A percentile compares a stretch with the other conserved stretches of the same genome.
Evolutionary conservation across 2,113 vertebrate species (phyloP).

Genomic region (Pachypanchax playfairii): DNA sequence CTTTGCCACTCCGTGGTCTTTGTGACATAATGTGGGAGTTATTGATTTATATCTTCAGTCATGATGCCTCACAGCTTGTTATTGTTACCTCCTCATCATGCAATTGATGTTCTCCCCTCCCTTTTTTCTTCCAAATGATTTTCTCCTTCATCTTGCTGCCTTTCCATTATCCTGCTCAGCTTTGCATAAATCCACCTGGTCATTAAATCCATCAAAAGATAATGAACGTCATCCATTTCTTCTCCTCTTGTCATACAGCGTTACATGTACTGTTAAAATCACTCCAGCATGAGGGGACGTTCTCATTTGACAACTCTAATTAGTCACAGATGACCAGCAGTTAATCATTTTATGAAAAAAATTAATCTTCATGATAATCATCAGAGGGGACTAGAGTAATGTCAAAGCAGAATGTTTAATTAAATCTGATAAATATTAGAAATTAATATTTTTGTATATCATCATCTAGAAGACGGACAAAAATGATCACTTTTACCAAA

Average conservation of each 20-base stretch:
- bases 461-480: no score
- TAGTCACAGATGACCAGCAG: neutral
- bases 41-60: constrained; percentile 82
- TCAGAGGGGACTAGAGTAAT: neutral
- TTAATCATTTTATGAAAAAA: neutral
- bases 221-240: constrained; percentile 69
- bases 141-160: constrained; percentile 64
- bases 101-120: constrained; percentile 67
- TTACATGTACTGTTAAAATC: constrained; percentile 5
- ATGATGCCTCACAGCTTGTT: constrained; percentile 74
- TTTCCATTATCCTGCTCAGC: constrained; percentile 57
- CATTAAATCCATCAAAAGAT: constrained; percentile 77
- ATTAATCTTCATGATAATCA: neutral
- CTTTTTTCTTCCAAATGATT: constrained; percentile 65
- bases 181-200: constrained; percentile 68
- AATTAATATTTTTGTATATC: no score
- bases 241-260: constrained; percentile 30
- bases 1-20: constrained; percentile 56
- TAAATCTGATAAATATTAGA: no score
- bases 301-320: neutral
- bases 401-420: neutral
- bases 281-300: neutral
- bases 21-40: constrained; percentile 58
- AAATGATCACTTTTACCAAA: no score
- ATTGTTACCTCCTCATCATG: constrained; percentile 61